Evolutionary conservation across 1,140 invertebrate genomes (phyloP).

Genomic region (Latrodectus geometricus): DNA sequence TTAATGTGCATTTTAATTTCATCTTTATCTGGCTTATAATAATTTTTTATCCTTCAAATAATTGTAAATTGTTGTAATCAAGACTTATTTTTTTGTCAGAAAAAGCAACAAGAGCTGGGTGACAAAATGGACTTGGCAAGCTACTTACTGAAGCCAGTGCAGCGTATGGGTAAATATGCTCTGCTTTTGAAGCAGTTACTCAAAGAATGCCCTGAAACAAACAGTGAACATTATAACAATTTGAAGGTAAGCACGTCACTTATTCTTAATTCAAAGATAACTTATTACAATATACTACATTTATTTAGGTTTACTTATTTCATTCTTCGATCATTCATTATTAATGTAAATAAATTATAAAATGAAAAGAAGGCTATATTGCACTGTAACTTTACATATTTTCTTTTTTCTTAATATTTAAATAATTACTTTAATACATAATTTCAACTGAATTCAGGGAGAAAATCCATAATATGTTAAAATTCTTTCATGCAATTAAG

Average conservation of each 20-base stretch:
- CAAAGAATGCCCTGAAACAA: conserved; percentile 73
- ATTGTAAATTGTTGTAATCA: too few relatives aligned
- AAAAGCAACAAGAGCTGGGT: conserved; percentile 85
- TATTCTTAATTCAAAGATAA: too few relatives aligned
- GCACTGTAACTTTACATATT: not conserved
- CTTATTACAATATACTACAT: too few relatives aligned
- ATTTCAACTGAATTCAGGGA: too few relatives aligned
- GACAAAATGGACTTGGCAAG: conserved; percentile 93
- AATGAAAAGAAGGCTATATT: too few relatives aligned
- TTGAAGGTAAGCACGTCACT: conserved; percentile 24
- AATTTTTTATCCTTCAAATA: not conserved
- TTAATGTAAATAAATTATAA: too few relatives aligned
- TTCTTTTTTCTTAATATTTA: not conserved
- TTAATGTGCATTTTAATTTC: not conserved
- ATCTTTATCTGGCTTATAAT: not conserved
- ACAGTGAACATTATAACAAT: conserved; percentile 55
- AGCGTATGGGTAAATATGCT: conserved; percentile 91
- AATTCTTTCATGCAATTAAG: too few relatives aligned
- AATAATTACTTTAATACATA: too few relatives aligned
- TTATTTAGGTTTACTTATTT: too few relatives aligned
- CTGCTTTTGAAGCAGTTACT: conserved; percentile 86
- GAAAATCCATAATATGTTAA: too few relatives aligned
- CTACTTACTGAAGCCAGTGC: conserved; percentile 88
- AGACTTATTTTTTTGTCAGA: conserved; percentile 72
- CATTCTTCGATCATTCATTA: too few relatives aligned